Evolutionary conservation across 2,797 vertebrate species (phyloP), one percentile per base, ranked within the genome.

Genomic region (Smutsia gigantea): DNA sequence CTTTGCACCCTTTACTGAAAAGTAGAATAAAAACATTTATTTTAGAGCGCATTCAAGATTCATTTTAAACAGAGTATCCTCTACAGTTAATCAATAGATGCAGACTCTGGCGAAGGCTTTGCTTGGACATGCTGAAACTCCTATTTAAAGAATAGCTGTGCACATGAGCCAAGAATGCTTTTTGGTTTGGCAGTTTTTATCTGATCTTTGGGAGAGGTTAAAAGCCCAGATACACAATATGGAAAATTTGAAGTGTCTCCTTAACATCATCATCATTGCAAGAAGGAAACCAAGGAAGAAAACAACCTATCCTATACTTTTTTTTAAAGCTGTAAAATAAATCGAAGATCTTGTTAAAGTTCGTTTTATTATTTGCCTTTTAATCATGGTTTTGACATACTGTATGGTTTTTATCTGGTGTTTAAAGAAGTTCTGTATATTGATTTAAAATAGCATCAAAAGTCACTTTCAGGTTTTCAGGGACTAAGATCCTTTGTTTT

Each of bases 121-220:
- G 59, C 78, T 87, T 17, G 29, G 84, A 84, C 9, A 5, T 68
- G 88, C 94, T 17, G 69, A 82, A 95, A 46, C 86, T 90, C 61
- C 74, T 92, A 63, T 94, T 89, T 97, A 93, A 94, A 95, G 95
- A 88, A 74, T 74, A 94, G 53, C 69, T 69, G 74, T 81, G 78
- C 78, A 61, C 3, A 7, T 27, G 79, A 93, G 96, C 97, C 97
- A 97, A 96, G 83, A 97, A 97, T 93, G 95, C 97, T 96, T 96
- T 97, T 89, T 87, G 91, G 85, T 94, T 97, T 97, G 95, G 97
- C 94, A 96, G 87, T 42, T 95, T 96, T 90, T 94, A 95, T 96
- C 96, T 96, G 94, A 94, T 97, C 96, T 97, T 87, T 72, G 88
- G 72, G 83, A 90, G 88, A 97, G 96, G 96, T 97, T 97, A 96